Base-by-base conservation (phyloP, 2,888 invertebrate species). In the Adelognathus sp. region DNA sequence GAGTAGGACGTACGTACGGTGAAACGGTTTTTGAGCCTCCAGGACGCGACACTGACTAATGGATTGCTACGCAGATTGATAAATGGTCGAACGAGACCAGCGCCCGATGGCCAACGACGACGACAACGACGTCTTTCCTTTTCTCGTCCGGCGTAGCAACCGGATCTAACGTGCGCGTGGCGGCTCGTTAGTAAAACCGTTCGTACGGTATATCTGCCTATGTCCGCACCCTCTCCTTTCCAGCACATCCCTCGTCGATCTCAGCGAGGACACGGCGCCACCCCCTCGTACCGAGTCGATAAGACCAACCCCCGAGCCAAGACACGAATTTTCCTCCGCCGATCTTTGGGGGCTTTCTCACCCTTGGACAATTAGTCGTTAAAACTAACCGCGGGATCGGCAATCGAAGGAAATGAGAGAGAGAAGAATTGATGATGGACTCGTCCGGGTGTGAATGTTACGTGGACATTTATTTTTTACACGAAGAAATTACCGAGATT, bases 11-110 rank as follows among this genome's bases (percentile, higher is more conserved):
- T 82, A 77, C 69, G 76, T 82, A 75, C 77, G 63, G 27, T 52
- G 83, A 56, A 81, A 75, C 77, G 83, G 82, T 85, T 86, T 86
- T 86, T 84, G 82, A 86, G 82, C 83, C 80, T 79, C 76, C 67
- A 73, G 84, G 77, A 79, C 77, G 80, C 80, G 88, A 87, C 88
- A 85, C 80, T 87, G 88, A 88, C 86, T 86, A 88, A 88, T 88
- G 86, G 84, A 84, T 86, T 79, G 81, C 79, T 82, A 73, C 80
- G 76, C 79, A 79, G 83, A 86, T 86, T 88, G 88, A 88, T 86
- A 87, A 87, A 88, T 86, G 87, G 84, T 72, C 67, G 79, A 72
- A 76, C 78, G 81, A 74, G 81, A 63, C 63, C 56, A 54, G 66
- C 71, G 54, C 72, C 61, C 50, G 50, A 29, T 44, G 75, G 61